Evolutionary conservation across 2,888 invertebrate genomes (phyloP), one percentile per base, ranked within the genome.

Genomic region (Rotaria magnacalcarata): DNA sequence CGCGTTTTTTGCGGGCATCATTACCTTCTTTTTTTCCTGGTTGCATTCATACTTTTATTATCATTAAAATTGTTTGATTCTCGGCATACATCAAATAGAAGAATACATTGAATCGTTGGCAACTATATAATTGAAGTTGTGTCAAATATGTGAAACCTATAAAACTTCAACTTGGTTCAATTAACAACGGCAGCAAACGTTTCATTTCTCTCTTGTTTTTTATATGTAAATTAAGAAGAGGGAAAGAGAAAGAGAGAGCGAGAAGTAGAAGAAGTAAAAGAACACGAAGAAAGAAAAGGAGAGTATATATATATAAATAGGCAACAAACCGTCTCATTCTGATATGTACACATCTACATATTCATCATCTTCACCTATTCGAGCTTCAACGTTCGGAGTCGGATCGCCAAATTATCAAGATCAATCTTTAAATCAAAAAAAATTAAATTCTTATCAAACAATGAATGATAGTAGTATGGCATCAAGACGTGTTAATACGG

Each of bases 331-430:
- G 14, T 19, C 34, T 67, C 34, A 19, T 41, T 67, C 19, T 16
- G 27, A 27, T 80, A 80, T 80, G 74, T 74, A 74, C 21, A 41
- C 74, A 74, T 74, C 74, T 34, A 74, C 34, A 10, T 80, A 80
- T 80, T 80, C 80, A 80, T 80, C 80, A 80, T 80, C 80, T 47
- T 80, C 47, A 80, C 80, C 80, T 80, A 47, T n/a, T 16, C 67
- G 67, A 34, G 16, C 67, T 16, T 27, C 67, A 67, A 41, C 67
- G 14, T 67, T 67, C 7, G 67, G 34, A 34, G 67, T 34, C 19
- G 67, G 19, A 34, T 67, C 67, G n/a, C 47, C 80, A 80, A 80
- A 80, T n/a, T 47, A 80, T 11, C 80, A 80, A 80, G n/a, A 80
- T 11, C 80, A 80, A 80, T 34, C 43, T 80, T 43, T 24, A 47